Conservation (phyloP, 2,888 invertebrate genomes). For the Gortyna flavago region DNA sequence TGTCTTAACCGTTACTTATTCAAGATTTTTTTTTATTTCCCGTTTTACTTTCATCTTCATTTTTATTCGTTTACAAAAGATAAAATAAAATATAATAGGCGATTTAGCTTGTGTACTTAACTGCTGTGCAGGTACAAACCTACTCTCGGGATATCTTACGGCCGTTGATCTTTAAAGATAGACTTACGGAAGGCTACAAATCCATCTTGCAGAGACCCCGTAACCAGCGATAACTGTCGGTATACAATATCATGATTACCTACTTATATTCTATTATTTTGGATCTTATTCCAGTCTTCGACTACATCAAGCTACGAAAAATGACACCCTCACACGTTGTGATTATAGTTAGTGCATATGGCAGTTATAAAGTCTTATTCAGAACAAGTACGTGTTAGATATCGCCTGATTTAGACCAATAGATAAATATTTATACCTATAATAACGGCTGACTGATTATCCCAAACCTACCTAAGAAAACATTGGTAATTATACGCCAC, state of each 20-base stretch:
- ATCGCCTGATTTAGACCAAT: neutral
- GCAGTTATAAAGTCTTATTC: neutral
- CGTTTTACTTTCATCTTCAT: neutral
- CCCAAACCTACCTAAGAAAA: neutral
- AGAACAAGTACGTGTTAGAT: neutral
- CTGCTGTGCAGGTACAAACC: neutral
- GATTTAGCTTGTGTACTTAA: neutral
- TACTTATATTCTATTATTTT: neutral
- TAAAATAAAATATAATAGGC: neutral
- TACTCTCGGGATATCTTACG: neutral
- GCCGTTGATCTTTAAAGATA: neutral
- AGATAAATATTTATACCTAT: neutral
- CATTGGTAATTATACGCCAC: no score
- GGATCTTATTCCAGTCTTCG: neutral
- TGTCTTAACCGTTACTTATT: neutral
- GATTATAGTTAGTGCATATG: neutral
- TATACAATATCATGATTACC: neutral
- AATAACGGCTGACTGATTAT: neutral
- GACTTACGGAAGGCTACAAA: neutral
- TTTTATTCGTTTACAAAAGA: neutral
- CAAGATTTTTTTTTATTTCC: slow-evolving; percentile 11
- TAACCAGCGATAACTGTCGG: neutral
- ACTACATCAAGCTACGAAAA: neutral
- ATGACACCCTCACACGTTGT: neutral
- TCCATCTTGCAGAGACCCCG: neutral